Conservation (phyloP, 2,113 vertebrate genomes). For the Prunella fulvescens region DNA sequence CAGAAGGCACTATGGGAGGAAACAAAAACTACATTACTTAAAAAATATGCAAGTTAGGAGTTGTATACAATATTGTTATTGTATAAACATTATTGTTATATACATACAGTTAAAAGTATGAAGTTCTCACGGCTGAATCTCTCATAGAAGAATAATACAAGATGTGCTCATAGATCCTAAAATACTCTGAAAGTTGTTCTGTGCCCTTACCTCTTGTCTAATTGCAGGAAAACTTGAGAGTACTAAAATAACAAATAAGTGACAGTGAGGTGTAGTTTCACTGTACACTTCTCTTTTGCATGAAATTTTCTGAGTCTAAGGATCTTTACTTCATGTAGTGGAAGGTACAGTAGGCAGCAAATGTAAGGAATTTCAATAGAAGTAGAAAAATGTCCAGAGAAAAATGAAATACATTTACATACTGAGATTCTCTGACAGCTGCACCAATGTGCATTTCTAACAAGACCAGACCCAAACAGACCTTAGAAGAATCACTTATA, state of each 20-base stretch:
- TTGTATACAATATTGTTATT: background rate
- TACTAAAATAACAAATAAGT: background rate
- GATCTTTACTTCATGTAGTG: background rate
- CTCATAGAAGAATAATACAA: background rate
- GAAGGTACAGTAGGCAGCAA: background rate
- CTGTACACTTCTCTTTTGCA: background rate
- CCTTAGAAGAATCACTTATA: background rate
- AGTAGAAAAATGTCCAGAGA: background rate
- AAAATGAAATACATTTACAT: background rate
- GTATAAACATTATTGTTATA: no score
- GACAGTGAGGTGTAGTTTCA: background rate
- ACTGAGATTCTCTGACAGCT: background rate
- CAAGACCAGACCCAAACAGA: background rate
- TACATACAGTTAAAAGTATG: background rate
- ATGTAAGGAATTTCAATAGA: background rate
- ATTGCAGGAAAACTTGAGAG: background rate
- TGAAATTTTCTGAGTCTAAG: background rate
- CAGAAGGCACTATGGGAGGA: background rate
- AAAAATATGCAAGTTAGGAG: background rate
- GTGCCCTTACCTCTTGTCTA: background rate
- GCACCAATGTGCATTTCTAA: background rate
- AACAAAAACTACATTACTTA: background rate
- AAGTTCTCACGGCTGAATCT: background rate
- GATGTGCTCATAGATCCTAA: background rate
- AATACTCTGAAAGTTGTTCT: background rate